phyloP scores from a whole-genome alignment of 2,888 invertebrate genomes.

The Penaeus monodon region DNA sequence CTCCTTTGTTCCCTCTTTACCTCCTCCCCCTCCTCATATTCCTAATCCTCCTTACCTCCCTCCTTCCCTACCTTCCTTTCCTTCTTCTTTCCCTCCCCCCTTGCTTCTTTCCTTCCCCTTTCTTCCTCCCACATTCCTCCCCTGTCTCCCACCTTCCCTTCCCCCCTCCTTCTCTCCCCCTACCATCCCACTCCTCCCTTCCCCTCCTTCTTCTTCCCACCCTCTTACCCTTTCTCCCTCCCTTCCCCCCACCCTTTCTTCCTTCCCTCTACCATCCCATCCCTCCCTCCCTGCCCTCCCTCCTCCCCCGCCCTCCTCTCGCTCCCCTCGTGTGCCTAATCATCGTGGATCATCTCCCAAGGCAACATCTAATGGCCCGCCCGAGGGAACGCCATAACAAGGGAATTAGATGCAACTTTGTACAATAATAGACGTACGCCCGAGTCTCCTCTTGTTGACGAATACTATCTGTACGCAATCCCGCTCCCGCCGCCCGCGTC shows the following conservation, averaged over 20 bases:
- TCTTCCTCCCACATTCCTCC: slow-evolving; percentile 33
- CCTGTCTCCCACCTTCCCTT: neutral
- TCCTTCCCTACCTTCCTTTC: slow-evolving; percentile 31
- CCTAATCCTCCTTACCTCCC: slow-evolving; percentile 17
- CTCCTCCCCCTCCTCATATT: neutral
- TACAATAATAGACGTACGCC: slow-evolving; percentile 37
- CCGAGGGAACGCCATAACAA: slow-evolving; percentile 44
- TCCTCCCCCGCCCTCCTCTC: neutral
- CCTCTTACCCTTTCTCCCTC: neutral
- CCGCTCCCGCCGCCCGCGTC: neutral
- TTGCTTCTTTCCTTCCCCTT: slow-evolving; percentile 20
- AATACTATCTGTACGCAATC: neutral
- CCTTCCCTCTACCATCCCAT: neutral
- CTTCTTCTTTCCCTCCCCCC: slow-evolving; percentile 24
- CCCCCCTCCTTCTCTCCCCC: neutral
- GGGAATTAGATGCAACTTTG: slow-evolving; percentile 58
- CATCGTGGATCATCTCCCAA: slow-evolving; percentile 20
- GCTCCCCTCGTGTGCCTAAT: slow-evolving; percentile 3
- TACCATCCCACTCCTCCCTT: neutral
- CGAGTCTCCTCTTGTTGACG: slow-evolving; percentile 34
- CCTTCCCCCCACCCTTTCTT: neutral
- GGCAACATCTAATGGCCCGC: slow-evolving; percentile 46
- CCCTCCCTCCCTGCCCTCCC: neutral
- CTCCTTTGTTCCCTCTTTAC: neutral
- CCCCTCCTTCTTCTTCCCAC: neutral